These are phyloP conservation scores for Lepidurus packardi DNA, from an alignment of 1,140 invertebrate species.

Conservation along the genomic window DNA sequence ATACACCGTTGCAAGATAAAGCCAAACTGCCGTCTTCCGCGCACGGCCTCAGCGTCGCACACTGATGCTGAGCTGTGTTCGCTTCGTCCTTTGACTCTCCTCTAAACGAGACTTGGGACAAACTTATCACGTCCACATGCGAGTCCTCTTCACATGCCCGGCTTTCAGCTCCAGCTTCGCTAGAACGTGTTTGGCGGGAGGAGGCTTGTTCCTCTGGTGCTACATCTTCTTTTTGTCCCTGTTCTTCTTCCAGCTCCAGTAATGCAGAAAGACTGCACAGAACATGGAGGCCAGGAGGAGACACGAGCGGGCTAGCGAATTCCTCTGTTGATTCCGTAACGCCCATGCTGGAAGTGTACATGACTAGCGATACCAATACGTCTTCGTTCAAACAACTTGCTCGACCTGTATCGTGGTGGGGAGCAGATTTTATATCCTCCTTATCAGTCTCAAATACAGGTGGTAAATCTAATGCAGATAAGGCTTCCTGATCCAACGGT, in stretches of 20 bases:
- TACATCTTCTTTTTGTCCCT: constrained; percentile 19
- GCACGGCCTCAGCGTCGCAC: not conserved
- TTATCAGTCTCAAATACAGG: not conserved
- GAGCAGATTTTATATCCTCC: not conserved
- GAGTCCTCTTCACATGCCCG: not conserved
- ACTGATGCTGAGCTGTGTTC: not conserved
- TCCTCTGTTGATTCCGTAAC: not conserved
- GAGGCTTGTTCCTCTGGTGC: not conserved
- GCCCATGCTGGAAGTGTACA: not conserved
- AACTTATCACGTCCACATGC: constrained; percentile 20
- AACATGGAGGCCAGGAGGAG: not conserved
- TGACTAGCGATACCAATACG: constrained; percentile 9
- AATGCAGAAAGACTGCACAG: constrained; percentile 15
- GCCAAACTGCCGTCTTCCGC: not conserved
- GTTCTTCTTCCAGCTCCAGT: not conserved
- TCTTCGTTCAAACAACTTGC: not conserved
- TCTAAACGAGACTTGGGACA: constrained; percentile 21
- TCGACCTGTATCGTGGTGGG: not conserved
- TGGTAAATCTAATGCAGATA: not conserved
- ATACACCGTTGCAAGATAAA: not conserved
- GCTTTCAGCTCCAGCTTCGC: not conserved
- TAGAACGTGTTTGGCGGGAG: not conserved
- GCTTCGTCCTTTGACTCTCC: constrained; percentile 24
- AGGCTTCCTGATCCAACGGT: not conserved
- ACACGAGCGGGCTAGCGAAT: not conserved